Conservation (phyloP, 2,797 vertebrate species). For the Tangara arthus region DNA sequence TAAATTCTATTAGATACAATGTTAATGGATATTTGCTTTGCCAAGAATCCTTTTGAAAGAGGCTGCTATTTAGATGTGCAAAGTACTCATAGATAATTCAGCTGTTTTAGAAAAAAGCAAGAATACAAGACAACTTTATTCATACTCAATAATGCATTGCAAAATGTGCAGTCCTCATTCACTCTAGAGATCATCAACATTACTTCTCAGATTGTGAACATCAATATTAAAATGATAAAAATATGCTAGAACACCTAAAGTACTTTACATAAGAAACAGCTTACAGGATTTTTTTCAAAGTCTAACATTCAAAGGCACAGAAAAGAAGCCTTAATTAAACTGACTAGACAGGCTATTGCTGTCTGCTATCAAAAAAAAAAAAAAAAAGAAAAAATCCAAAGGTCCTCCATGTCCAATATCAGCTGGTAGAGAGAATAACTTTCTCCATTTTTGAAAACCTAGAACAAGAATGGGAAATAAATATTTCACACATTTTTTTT, state of each 20-base stretch:
- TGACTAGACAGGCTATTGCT: neutral
- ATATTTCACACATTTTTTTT: neutral
- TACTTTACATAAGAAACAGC: neutral
- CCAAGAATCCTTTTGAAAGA: neutral
- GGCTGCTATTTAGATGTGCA: neutral
- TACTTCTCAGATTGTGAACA: neutral
- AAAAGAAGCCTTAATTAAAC: neutral
- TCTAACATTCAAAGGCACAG: neutral
- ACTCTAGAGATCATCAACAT: neutral
- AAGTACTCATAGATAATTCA: conserved; percentile 7
- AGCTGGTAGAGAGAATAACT: neutral
- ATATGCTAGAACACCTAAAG: neutral
- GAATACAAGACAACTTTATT: neutral
- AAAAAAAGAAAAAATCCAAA: neutral
- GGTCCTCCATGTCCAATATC: neutral
- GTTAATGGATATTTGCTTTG: conserved; percentile 10
- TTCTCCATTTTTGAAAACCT: neutral
- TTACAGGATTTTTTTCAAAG: neutral
- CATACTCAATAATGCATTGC: neutral
- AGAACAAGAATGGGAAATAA: neutral
- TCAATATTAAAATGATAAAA: neutral
- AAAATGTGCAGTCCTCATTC: neutral
- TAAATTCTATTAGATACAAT: neutral
- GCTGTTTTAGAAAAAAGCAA: neutral
- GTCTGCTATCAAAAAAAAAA: neutral